Percentiles rank a stretch among this genome's conserved stretches.
Conservation (phyloP, 2,797 vertebrate genomes). For the Acanthopagrus latus region DNA sequence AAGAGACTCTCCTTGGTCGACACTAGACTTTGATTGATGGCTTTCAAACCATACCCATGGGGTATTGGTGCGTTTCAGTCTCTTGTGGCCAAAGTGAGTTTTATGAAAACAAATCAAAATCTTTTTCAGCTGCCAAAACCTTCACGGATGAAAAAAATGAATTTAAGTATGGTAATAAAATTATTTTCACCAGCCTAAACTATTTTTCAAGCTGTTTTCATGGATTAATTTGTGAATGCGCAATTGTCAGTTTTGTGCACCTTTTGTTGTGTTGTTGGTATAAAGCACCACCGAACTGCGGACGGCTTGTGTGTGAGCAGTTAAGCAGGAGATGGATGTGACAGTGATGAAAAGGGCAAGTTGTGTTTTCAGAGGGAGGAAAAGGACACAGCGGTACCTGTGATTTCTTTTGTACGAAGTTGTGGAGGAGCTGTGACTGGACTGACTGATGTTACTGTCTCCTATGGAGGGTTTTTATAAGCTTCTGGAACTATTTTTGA, state of each 20-base stretch:
- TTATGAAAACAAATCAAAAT: no score
- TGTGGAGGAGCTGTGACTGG: constrained; percentile 25
- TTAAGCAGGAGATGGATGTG: constrained; percentile 58
- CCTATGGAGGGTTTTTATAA: not conserved
- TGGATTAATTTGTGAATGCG: no score
- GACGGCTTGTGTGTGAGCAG: constrained; percentile 38
- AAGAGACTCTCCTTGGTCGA: no score
- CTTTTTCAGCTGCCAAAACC: no score
- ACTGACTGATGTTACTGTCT: constrained; percentile 48
- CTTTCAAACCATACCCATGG: no score
- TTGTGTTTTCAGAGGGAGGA: constrained; percentile 55
- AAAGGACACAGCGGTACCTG: constrained; percentile 38
- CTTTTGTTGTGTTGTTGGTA: constrained; percentile 3
- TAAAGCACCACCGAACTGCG: not conserved
- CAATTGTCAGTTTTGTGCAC: constrained; percentile 3
- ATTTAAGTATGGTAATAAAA: no score
- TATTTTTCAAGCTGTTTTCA: no score
- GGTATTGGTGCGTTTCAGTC: no score
- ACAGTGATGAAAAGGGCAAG: constrained; percentile 60
- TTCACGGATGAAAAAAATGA: no score
- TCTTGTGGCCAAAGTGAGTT: no score
- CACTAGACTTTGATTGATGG: no score
- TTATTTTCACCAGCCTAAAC: no score
- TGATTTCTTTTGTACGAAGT: constrained; percentile 47
- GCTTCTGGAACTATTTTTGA: not conserved